phyloP scores from a whole-genome alignment of 2,888 invertebrate species.

The Rhamphomyia laevipes region DNA sequence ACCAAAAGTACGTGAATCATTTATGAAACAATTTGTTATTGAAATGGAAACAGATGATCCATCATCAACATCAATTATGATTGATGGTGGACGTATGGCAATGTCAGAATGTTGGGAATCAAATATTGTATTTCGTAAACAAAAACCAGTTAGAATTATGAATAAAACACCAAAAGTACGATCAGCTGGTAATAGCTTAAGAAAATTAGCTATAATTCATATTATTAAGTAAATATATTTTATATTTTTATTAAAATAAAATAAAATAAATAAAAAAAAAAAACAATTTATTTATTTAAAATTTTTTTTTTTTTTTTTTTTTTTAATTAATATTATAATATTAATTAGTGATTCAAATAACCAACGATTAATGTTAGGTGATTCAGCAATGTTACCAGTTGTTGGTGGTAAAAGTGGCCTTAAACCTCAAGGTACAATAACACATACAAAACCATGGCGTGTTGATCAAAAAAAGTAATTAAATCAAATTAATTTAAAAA shows the following conservation, averaged over 20 bases:
- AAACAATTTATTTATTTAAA: not conserved
- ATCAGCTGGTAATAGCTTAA: conserved; percentile 64
- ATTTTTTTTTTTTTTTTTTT: conserved; percentile 3
- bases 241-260: not conserved
- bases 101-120: conserved; percentile 54
- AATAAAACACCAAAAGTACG: conserved; percentile 73
- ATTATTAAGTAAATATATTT: conserved; percentile 65
- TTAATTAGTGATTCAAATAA: conserved; percentile 80
- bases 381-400: conserved; percentile 85
- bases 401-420: conserved; percentile 64
- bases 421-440: conserved; percentile 78
- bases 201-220: conserved; percentile 70
- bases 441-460: conserved; percentile 75
- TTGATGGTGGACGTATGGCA: conserved; percentile 34
- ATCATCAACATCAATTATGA: conserved; percentile 29
- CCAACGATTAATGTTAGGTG: conserved; percentile 81
- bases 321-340: no score
- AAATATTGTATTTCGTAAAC: conserved; percentile 68
- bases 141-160: conserved; percentile 69
- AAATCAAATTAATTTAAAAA: no score
- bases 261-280: not conserved
- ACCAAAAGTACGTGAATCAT: conserved; percentile 92
- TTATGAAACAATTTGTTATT: conserved; percentile 94
- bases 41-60: conserved; percentile 77
- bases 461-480: conserved; percentile 80